A percentile compares a stretch with the other conserved stretches of the same genome.
Conservation (phyloP, 2,888 invertebrate species). For the Rhagonycha lutea region DNA sequence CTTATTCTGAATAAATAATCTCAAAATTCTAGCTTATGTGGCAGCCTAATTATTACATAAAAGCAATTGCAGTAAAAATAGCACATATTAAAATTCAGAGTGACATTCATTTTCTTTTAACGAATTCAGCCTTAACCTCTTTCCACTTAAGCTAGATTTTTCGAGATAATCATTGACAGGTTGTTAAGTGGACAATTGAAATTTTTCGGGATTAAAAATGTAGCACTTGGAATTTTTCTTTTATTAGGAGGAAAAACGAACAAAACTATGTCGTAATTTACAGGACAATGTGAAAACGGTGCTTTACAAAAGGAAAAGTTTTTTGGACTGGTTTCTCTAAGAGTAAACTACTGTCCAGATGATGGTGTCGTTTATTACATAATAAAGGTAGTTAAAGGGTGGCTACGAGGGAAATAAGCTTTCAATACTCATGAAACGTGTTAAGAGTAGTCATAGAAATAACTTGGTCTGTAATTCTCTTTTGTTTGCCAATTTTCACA, state of each 20-base stretch:
- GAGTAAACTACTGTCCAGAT: background rate
- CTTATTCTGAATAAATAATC: slow-evolving; percentile 1
- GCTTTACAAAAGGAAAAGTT: background rate
- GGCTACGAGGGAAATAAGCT: background rate
- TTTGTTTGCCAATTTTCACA: background rate
- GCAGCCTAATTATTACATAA: background rate
- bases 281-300: background rate
- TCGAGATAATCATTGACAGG: background rate
- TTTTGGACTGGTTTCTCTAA: background rate
- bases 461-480: background rate
- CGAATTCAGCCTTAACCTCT: background rate
- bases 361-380: background rate
- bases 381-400: background rate
- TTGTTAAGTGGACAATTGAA: background rate
- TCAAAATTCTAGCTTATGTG: background rate
- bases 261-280: background rate
- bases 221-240: background rate
- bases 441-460: background rate
- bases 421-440: background rate
- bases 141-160: background rate
- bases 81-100: background rate
- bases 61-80: background rate
- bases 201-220: background rate
- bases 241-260: background rate
- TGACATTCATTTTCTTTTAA: background rate